Conservation (phyloP, 2,113 vertebrate genomes). For the Poeciliopsis occidentalis region DNA sequence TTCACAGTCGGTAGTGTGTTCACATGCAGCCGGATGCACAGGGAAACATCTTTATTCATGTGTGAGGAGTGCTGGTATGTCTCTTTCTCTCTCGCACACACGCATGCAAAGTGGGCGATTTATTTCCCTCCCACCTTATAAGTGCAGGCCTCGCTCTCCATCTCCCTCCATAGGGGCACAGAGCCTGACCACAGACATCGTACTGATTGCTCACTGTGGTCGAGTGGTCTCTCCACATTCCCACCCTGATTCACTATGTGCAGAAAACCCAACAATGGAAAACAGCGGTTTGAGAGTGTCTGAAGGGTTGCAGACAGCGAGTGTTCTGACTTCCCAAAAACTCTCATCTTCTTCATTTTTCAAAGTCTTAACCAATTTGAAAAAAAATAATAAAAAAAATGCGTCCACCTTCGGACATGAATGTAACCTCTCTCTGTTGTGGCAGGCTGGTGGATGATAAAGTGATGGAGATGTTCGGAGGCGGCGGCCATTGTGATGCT, state of each 20-base stretch:
- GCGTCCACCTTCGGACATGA: conserved; percentile 6
- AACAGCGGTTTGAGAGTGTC: conserved; percentile 63
- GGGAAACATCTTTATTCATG: not conserved
- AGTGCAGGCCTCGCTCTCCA: conserved; percentile 48
- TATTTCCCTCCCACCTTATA: conserved; percentile 56
- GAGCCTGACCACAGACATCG: conserved; percentile 76
- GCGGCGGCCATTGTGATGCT: conserved; percentile 78
- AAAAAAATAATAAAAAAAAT: not conserved
- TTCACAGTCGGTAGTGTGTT: conserved; percentile 13
- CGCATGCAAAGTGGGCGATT: conserved; percentile 25
- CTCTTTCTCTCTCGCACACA: not conserved
- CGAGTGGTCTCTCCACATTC: conserved; percentile 72
- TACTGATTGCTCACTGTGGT: conserved; percentile 72
- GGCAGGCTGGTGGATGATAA: conserved; percentile 66
- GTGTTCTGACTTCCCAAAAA: conserved; percentile 49
- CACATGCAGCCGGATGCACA: conserved; percentile 2
- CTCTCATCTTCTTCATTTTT: conserved; percentile 35
- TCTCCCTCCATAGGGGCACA: conserved; percentile 61
- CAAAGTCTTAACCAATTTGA: not conserved
- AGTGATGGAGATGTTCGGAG: conserved; percentile 83
- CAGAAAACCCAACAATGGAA: conserved; percentile 70
- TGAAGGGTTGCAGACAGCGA: conserved; percentile 55
- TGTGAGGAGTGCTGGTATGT: not conserved
- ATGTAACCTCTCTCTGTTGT: conserved; percentile 56
- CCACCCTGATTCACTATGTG: conserved; percentile 69